phyloP scores from a whole-genome alignment of 2,888 invertebrate species.

The Tinea semifulvella region DNA sequence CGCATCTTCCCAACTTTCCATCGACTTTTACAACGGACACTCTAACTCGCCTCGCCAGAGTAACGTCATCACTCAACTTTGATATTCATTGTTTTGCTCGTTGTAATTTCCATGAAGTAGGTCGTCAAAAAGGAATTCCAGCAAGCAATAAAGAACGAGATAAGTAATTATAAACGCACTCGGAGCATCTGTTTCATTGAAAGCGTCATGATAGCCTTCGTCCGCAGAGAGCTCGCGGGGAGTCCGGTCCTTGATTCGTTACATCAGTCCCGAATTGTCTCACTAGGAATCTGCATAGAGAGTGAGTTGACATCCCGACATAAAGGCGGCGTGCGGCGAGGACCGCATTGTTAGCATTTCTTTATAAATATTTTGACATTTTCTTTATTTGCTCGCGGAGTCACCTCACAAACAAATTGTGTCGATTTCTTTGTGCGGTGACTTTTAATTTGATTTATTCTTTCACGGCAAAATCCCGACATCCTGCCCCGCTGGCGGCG shows the following conservation, averaged over 20 bases:
- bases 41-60: background rate
- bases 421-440: conserved; percentile 54
- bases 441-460: conserved; percentile 64
- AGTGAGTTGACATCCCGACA: conserved; percentile 57
- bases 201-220: conserved; percentile 5
- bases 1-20: conserved; percentile 13
- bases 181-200: conserved; percentile 41
- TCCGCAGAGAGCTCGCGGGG: conserved; percentile 31
- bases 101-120: conserved; percentile 2
- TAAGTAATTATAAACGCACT: conserved; percentile 62
- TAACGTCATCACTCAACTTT: conserved; percentile 4
- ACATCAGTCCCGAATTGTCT: conserved; percentile 61
- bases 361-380: conserved; percentile 67
- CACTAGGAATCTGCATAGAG: conserved; percentile 52
- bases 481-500: conserved; percentile 43
- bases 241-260: conserved; percentile 57
- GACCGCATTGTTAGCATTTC: conserved; percentile 52
- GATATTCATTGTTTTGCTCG: background rate
- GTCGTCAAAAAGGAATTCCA: background rate
- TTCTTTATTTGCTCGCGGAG: conserved; percentile 55
- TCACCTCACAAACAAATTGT: conserved; percentile 56
- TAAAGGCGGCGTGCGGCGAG: conserved; percentile 51
- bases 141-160: conserved; percentile 7
- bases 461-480: conserved; percentile 53
- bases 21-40: conserved; percentile 6